Evolutionary conservation across 1,140 invertebrate species (phyloP).

Genomic region (Trichonephila inaurata): DNA sequence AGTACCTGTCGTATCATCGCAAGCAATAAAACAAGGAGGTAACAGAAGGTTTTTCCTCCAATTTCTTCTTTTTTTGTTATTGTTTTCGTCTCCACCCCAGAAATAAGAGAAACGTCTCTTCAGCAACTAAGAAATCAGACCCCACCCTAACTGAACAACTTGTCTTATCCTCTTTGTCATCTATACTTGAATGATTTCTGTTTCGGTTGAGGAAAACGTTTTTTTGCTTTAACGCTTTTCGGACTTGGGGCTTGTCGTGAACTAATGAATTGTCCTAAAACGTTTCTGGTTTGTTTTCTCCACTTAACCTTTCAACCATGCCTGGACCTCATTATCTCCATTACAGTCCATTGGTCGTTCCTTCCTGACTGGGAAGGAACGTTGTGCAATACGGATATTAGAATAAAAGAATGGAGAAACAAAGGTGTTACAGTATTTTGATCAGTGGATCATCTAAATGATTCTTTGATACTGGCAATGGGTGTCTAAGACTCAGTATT

Average conservation of each 20-base stretch:
- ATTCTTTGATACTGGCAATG: no score
- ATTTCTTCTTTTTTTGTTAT: neutral
- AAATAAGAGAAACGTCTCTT: conserved; percentile 14
- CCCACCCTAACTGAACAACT: conserved; percentile 46
- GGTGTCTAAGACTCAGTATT: no score
- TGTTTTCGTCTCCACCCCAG: conserved; percentile 27
- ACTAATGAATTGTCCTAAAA: conserved; percentile 53
- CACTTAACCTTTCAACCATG: neutral
- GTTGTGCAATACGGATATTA: no score
- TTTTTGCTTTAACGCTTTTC: neutral
- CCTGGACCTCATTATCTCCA: neutral
- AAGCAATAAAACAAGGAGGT: neutral
- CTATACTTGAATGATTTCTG: conserved; percentile 55
- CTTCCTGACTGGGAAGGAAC: neutral
- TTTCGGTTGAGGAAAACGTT: neutral
- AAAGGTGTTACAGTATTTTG: no score
- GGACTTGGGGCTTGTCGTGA: conserved; percentile 27
- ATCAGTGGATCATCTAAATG: no score
- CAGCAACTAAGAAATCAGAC: neutral
- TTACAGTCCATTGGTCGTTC: neutral
- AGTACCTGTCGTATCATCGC: neutral
- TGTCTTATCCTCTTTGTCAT: conserved; percentile 64
- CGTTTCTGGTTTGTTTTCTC: neutral
- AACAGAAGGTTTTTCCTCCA: neutral
- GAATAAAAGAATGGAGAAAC: no score